Evolutionary conservation across 2,888 invertebrate genomes (phyloP).

Genomic region (Clepsis dumicolana): DNA sequence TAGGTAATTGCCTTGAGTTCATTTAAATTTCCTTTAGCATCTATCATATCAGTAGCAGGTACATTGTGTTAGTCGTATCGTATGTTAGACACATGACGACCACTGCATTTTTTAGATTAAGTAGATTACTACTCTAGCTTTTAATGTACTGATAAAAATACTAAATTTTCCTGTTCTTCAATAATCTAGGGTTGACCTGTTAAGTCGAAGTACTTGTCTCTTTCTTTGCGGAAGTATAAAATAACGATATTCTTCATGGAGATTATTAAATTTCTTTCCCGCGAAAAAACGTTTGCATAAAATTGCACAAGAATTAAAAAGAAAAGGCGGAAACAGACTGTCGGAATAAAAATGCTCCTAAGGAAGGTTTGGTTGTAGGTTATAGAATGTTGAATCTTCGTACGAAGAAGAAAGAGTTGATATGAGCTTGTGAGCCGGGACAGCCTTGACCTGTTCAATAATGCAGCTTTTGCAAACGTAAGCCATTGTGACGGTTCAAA

Average conservation of each 20-base stretch:
- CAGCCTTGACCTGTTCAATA: slow-evolving; percentile 26
- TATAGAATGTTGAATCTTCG: neutral
- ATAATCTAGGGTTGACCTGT: neutral
- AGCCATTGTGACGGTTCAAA: slow-evolving; percentile 26
- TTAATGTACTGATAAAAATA: too few relatives aligned
- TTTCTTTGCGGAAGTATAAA: slow-evolving; percentile 10
- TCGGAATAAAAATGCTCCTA: slow-evolving; percentile 33
- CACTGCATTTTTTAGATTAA: too few relatives aligned
- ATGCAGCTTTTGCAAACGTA: slow-evolving; percentile 27
- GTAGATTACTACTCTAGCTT: too few relatives aligned
- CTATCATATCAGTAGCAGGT: too few relatives aligned
- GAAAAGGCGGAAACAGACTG: slow-evolving; percentile 37
- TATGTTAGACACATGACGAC: too few relatives aligned
- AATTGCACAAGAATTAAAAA: slow-evolving; percentile 41
- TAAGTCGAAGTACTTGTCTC: neutral
- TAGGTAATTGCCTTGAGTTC: too few relatives aligned
- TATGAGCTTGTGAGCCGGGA: neutral
- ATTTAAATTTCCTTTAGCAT: too few relatives aligned
- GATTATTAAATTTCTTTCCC: slow-evolving; percentile 35
- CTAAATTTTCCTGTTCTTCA: neutral
- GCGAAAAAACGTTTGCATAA: slow-evolving; percentile 36
- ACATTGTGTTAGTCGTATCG: too few relatives aligned
- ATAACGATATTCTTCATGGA: slow-evolving; percentile 13
- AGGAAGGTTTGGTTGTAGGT: slow-evolving; percentile 3
- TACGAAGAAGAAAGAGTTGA: neutral